phyloP scores from a whole-genome alignment of 2,888 invertebrate genomes.

The Spisula subtruncata region DNA sequence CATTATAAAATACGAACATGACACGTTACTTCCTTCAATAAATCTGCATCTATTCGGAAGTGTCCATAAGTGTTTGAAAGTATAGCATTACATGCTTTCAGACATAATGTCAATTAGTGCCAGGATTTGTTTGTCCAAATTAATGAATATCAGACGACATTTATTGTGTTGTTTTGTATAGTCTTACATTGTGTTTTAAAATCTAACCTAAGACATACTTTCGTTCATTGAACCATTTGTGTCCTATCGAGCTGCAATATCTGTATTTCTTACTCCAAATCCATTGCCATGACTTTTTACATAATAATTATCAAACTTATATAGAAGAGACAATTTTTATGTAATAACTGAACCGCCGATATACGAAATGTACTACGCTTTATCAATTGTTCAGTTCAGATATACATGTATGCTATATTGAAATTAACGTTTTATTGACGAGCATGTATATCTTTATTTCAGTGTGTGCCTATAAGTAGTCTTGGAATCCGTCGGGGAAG shows the following conservation, averaged over 20 bases:
- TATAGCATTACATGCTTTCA: neutral
- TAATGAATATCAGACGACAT: neutral
- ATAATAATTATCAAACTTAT: too few relatives aligned
- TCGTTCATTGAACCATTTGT: neutral
- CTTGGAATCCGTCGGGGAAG: slow-evolving; percentile 95
- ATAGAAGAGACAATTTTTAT: too few relatives aligned
- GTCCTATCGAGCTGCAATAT: neutral
- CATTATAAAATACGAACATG: too few relatives aligned
- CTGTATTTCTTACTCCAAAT: too few relatives aligned
- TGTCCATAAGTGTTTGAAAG: neutral
- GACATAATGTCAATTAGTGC: neutral
- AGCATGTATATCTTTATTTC: slow-evolving; percentile 3
- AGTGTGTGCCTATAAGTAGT: slow-evolving; percentile 94
- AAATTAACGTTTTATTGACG: too few relatives aligned
- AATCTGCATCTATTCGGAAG: neutral
- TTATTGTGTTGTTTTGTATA: neutral
- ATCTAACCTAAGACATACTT: neutral
- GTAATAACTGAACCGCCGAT: too few relatives aligned
- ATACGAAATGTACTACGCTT: too few relatives aligned
- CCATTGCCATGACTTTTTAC: too few relatives aligned
- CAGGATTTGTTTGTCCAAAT: neutral
- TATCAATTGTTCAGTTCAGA: too few relatives aligned
- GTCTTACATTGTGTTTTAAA: neutral
- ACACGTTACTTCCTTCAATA: neutral
- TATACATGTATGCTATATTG: too few relatives aligned